phyloP scores from a whole-genome alignment of 1,140 invertebrate species.

The Drosophila grimshawi region DNA sequence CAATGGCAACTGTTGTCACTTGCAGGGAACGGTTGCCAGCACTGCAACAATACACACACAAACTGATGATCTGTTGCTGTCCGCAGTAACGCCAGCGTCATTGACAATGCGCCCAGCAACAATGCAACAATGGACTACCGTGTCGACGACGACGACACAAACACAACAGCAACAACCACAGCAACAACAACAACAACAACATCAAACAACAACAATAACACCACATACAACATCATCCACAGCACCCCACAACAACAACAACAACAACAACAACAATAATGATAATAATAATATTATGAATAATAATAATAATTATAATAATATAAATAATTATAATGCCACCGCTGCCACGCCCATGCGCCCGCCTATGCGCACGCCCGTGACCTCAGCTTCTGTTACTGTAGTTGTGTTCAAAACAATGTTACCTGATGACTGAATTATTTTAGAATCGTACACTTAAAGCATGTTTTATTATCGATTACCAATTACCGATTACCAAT shows the following conservation, averaged over 20 bases:
- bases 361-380: conserved; percentile 52
- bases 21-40: conserved; percentile 31
- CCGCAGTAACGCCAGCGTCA: conserved; percentile 18
- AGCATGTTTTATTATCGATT: conserved; percentile 65
- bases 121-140: conserved; percentile 72
- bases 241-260: conserved; percentile 37
- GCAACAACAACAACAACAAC: conserved; percentile 30
- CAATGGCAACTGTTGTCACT: conserved; percentile 61
- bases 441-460: conserved; percentile 80
- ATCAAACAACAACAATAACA: conserved; percentile 25
- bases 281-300: conserved; percentile 41
- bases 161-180: conserved; percentile 52
- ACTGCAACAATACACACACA: conserved; percentile 75
- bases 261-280: conserved; percentile 34
- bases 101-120: conserved; percentile 55
- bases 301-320: conserved; percentile 49
- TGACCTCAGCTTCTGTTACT: conserved; percentile 83
- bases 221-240: conserved; percentile 24
- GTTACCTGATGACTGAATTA: conserved; percentile 85
- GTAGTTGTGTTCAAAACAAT: conserved; percentile 85
- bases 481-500: conserved; percentile 42
- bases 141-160: conserved; percentile 66
- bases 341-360: conserved; percentile 52
- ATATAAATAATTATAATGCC: conserved; percentile 45
- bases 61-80: conserved; percentile 64